Evolutionary conservation across 2,797 vertebrate genomes (phyloP), one percentile per base, ranked within the genome.

Genomic region (Lophura swinhoii): DNA sequence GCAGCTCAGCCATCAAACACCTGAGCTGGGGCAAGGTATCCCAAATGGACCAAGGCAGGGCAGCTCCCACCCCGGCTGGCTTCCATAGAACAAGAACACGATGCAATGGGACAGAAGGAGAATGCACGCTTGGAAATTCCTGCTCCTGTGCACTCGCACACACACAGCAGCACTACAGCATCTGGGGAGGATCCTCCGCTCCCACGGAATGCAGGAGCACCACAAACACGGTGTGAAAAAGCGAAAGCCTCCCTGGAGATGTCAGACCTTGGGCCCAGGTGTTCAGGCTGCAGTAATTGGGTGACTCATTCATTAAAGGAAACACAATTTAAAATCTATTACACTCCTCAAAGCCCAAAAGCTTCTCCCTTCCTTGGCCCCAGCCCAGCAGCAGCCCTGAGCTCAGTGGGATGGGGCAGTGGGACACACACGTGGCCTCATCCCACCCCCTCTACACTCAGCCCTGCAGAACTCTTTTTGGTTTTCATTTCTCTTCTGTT

Each of bases 301-400:
- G 94, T 96, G 96, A 96, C 90, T 96, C 97, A 95, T 94, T 97
- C 94, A 95, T 97, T 96, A 96, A 95, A 86, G 87, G 71, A 96
- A 97, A 97, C 88, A 91, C 88, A 90, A 48, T 94, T 97, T 95
- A 77, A 96, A 97, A 97, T 94, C 95, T 92, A 97, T 97, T 96
- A 91, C 72, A 35, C 74, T 78, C 73, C 89, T 83, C 51, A 84
- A 96, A 93, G 96, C 92, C 95, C 93, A 97, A 97, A 95, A 94
- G 90, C 90, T 95, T 87, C 88, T 85, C 58, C 84, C 72, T 91
- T 80, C 84, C 26, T 89, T 95, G 95, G 91, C 85, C 91, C 89
- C 14, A 88, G 76, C 72, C 95, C 96, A 77, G 91, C 94, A 87
- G 95, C 58, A 90, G 39, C 67, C 74, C 69, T 7, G 14, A 5